Base-by-base conservation (phyloP, 2,888 invertebrate species). In the Clostera curtula region DNA sequence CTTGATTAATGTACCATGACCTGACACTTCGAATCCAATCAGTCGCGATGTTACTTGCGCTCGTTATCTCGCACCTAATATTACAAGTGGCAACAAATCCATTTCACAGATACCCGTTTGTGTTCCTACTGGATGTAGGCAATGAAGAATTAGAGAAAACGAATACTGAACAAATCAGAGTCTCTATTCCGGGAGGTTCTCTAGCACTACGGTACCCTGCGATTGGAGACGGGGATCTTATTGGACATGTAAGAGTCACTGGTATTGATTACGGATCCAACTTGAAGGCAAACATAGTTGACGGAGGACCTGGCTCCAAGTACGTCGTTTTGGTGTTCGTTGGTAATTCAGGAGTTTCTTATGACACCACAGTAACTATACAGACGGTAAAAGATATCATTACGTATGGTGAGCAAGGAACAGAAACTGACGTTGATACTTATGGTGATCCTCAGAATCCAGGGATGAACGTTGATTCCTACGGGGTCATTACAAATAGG, bases 251-350 rank as follows among this genome's bases (percentile, higher is more conserved):
- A 1, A 62, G 80, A 58, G 80, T 82, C 12, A 79, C 70, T 43
- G 73, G 77, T 4, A 73, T 83, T 24, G 82, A 82, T 51, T 83
- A 74, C 25, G 79, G 77, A 2, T 72, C 75, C 3, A 67, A 80
- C 35, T 53, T 83, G 1, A 80, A 79, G 56, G 75, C 79, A 0
- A 74, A 58, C 31, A 72, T 83, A 10, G 53, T 71, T 6, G 77
- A 82, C 34, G 83, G 83, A 22, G 83, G 83, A 10, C 83, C 83
- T 43, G 83, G 82, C 22, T 77, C 62, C 40, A 75, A 73, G 48
- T 79, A 76, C 50, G 75, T 72, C 3, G 73, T 80, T 2, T 34
- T 83, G 20, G 68, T 73, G 36, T 71, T 83, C 24, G 60, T 64
- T 44, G 79, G 82, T 40, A 79, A 79, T 20, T 43, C 58, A 43